These are phyloP conservation scores for Pemphredon lugubris DNA, from an alignment of 2,888 invertebrate species.

Conservation along the genomic window DNA sequence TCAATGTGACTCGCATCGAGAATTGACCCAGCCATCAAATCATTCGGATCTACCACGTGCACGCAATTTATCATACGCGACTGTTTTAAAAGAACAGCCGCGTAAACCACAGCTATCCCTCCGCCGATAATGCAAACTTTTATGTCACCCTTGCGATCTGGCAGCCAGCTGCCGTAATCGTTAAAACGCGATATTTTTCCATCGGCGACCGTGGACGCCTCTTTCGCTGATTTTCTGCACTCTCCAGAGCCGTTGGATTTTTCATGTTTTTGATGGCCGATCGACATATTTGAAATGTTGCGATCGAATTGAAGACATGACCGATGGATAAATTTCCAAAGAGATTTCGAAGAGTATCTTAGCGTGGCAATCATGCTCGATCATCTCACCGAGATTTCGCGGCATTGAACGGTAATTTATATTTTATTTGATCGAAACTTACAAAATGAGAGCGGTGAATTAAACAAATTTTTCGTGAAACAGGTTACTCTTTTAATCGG, in stretches of 20 bases:
- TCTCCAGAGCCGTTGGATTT: background rate
- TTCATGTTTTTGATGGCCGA: constrained; percentile 9
- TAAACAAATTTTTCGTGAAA: background rate
- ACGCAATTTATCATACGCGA: constrained; percentile 69
- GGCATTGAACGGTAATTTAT: constrained; percentile 21
- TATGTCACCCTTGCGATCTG: constrained; percentile 43
- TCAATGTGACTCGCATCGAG: constrained; percentile 70
- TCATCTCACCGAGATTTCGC: constrained; percentile 4
- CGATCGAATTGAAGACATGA: background rate
- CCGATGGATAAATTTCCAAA: background rate
- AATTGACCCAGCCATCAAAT: constrained; percentile 55
- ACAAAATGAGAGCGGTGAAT: background rate
- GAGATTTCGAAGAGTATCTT: constrained; percentile 8
- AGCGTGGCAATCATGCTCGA: constrained; percentile 27
- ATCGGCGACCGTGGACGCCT: background rate
- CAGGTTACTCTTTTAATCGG: constrained; percentile 23
- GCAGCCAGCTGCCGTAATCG: constrained; percentile 16
- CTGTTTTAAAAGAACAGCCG: constrained; percentile 74
- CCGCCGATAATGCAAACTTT: constrained; percentile 74
- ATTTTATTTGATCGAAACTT: background rate
- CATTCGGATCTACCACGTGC: constrained; percentile 68
- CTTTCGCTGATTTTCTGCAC: background rate
- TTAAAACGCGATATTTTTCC: constrained; percentile 12
- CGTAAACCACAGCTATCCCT: constrained; percentile 65
- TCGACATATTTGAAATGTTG: constrained; percentile 33